phyloP scores from a whole-genome alignment of 2,797 vertebrate genomes.

The Neomorphus geoffroyi region DNA sequence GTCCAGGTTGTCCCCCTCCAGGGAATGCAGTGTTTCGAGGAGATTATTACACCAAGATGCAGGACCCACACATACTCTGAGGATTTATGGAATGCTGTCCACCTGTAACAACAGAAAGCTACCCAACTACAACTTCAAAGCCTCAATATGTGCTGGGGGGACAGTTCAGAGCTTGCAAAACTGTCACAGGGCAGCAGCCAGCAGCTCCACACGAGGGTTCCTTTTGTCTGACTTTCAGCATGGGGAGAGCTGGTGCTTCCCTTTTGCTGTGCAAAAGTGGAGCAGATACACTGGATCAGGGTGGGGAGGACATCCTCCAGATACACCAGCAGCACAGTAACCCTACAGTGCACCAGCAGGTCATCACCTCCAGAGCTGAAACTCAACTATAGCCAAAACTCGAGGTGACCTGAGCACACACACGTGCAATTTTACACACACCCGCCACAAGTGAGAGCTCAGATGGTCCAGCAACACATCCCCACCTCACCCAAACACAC shows the following conservation, averaged over 20 bases:
- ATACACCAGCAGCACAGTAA: too few species aligned
- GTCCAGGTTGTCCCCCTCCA: not conserved
- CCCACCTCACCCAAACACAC: conserved; percentile 2
- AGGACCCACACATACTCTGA: not conserved
- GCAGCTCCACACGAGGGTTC: not conserved
- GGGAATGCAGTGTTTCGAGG: not conserved
- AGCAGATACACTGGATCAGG: accelerated
- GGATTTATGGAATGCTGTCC: not conserved
- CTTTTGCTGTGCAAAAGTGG: not conserved
- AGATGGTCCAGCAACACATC: not conserved
- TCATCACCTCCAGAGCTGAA: not conserved
- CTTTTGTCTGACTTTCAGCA: not conserved
- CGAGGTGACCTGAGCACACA: accelerated
- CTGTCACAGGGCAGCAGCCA: not conserved
- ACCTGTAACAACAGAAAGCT: not conserved
- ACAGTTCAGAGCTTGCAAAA: not conserved
- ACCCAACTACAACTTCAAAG: not conserved
- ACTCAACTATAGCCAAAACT: not conserved
- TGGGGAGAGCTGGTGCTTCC: not conserved
- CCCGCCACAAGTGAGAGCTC: accelerated
- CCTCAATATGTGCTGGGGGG: not conserved
- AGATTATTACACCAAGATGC: not conserved
- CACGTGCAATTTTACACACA: not conserved
- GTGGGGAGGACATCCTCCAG: not conserved
- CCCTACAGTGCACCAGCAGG: too few species aligned